These are phyloP conservation scores for Coccyzus lansbergi DNA, from an alignment of 2,797 vertebrate genomes.

Conservation along the genomic window DNA sequence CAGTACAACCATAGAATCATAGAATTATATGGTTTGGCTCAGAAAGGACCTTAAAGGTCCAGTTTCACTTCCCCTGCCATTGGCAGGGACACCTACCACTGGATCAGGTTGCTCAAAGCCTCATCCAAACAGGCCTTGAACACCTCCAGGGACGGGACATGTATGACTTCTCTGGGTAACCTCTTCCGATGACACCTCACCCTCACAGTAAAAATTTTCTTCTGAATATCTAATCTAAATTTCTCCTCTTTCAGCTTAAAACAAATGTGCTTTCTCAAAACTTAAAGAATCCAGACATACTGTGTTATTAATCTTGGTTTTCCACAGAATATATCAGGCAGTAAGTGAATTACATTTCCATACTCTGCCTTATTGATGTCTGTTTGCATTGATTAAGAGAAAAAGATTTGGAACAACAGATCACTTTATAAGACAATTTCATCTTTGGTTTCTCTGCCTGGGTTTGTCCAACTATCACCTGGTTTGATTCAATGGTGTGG, in stretches of 20 bases:
- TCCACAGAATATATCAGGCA: background rate
- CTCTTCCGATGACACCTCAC: too few species aligned
- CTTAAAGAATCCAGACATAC: background rate
- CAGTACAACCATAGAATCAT: background rate
- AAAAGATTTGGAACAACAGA: background rate
- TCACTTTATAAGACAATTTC: background rate
- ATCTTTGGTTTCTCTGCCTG: background rate
- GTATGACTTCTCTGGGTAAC: too few species aligned
- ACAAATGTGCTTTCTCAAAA: background rate
- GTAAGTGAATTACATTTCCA: slow-evolving; percentile 4
- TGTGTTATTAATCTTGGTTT: background rate
- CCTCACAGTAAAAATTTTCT: too few species aligned
- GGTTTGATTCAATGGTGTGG: background rate
- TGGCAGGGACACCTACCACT: too few species aligned
- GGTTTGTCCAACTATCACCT: background rate
- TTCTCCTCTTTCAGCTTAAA: too few species aligned
- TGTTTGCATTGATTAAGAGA: background rate
- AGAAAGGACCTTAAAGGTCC: too few species aligned
- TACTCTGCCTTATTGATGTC: background rate
- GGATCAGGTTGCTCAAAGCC: too few species aligned
- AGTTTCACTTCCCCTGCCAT: too few species aligned
- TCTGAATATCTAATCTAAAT: too few species aligned
- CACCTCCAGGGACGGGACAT: too few species aligned
- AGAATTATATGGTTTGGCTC: too few species aligned
- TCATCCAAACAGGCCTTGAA: too few species aligned